A percentile compares a stretch with the other conserved stretches of the same genome.
phyloP scores from a whole-genome alignment of 1,140 invertebrate species.

The Ephestia elutella region DNA sequence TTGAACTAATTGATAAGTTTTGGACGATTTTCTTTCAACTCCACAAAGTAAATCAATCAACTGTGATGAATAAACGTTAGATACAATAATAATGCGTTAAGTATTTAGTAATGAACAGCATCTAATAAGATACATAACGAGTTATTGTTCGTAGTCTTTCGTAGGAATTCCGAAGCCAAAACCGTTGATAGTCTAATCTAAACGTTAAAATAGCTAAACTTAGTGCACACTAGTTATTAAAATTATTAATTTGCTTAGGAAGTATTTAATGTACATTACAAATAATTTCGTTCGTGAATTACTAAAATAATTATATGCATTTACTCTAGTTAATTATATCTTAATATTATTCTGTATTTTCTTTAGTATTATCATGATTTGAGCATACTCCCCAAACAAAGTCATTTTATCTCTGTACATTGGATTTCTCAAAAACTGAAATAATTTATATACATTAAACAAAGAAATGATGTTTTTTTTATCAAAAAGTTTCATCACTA shows the following conservation, averaged over 20 bases:
- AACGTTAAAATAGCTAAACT: slow-evolving; percentile 40
- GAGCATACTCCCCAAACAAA: slow-evolving; percentile 32
- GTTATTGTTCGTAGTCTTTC: background rate
- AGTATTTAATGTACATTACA: slow-evolving; percentile 32
- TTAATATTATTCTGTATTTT: slow-evolving; percentile 31
- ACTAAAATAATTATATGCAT: slow-evolving; percentile 31
- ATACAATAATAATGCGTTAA: slow-evolving; percentile 1
- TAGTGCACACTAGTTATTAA: slow-evolving; percentile 50
- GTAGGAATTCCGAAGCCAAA: slow-evolving; percentile 31
- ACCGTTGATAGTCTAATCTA: slow-evolving; percentile 26
- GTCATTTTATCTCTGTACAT: slow-evolving; percentile 32
- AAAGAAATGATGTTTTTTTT: background rate
- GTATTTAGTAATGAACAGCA: slow-evolving; percentile 8
- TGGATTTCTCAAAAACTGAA: slow-evolving; percentile 14
- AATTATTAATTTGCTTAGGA: slow-evolving; percentile 44
- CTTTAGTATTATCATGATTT: slow-evolving; percentile 33
- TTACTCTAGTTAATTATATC: slow-evolving; percentile 19
- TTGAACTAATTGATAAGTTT: slow-evolving; percentile 39
- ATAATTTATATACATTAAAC: background rate
- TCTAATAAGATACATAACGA: slow-evolving; percentile 10
- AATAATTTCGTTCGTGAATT: slow-evolving; percentile 50
- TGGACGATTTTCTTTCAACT: slow-evolving; percentile 43
- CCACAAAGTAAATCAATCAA: slow-evolving; percentile 11
- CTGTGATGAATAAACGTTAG: slow-evolving; percentile 11
- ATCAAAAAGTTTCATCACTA: background rate